These are phyloP conservation scores for Oophaga sylvatica DNA, from an alignment of 2,797 vertebrate genomes.

Conservation along the genomic window DNA sequence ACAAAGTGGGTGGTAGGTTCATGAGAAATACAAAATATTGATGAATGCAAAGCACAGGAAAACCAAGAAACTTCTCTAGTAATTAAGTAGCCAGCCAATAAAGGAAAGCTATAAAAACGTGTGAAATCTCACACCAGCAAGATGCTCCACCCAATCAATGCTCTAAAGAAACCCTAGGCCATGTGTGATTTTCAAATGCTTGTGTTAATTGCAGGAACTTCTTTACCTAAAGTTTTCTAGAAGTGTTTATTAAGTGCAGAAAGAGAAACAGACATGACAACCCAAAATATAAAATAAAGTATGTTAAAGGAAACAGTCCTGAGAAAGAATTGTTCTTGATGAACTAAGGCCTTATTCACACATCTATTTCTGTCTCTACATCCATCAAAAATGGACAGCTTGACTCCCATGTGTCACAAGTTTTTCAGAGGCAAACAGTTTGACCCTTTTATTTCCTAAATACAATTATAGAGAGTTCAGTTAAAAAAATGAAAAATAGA, in stretches of 20 bases:
- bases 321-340: too few relatives aligned
- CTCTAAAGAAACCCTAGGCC: background rate
- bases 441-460: too few relatives aligned
- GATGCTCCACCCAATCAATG: constrained; percentile 31
- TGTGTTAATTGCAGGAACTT: constrained; percentile 37
- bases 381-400: too few relatives aligned
- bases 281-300: too few relatives aligned
- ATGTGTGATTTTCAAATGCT: constrained; percentile 31
- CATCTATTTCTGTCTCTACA: too few relatives aligned
- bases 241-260: constrained; percentile 24
- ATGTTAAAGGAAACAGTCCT: too few relatives aligned
- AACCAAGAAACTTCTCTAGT: background rate
- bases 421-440: too few relatives aligned
- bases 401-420: too few relatives aligned
- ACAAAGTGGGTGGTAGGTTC: constrained; percentile 5
- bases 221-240: constrained; percentile 15
- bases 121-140: constrained; percentile 34
- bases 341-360: too few relatives aligned
- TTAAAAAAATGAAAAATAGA: too few relatives aligned
- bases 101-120: constrained; percentile 51
- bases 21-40: background rate
- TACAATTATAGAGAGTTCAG: too few relatives aligned
- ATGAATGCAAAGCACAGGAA: background rate
- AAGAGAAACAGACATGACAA: background rate
- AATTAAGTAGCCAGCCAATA: background rate